Evolutionary conservation across 1,140 invertebrate species (phyloP).

Genomic region (Eubasilissa regina): DNA sequence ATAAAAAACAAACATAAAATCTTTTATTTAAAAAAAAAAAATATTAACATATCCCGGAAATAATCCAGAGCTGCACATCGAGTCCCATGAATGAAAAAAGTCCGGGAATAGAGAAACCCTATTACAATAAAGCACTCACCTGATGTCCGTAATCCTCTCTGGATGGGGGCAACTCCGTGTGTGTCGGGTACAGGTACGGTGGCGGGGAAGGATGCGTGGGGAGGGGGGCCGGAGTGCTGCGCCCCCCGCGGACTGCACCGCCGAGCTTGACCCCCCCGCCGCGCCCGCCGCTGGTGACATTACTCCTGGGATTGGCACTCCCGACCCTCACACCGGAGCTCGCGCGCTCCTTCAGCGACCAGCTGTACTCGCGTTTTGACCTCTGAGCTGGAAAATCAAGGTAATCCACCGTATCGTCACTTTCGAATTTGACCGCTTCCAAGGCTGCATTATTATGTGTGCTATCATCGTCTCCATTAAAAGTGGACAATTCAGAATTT

Average conservation of each 20-base stretch:
- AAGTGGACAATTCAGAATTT: no score
- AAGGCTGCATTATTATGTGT: background rate
- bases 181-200: conserved; percentile 61
- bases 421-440: background rate
- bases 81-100: no score
- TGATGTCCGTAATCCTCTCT: conserved; percentile 39
- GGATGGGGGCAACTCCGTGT: conserved; percentile 58
- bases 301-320: conserved; percentile 60
- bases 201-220: conserved; percentile 51
- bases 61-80: no score
- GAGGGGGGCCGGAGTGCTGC: conserved; percentile 62
- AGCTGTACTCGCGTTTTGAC: conserved; percentile 17
- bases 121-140: conserved; percentile 25
- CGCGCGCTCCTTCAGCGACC: conserved; percentile 33
- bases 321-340: conserved; percentile 48
- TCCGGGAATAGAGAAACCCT: no score
- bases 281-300: conserved; percentile 60
- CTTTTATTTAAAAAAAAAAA: no score
- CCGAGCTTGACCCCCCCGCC: conserved; percentile 38
- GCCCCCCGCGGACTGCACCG: conserved; percentile 58
- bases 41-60: no score
- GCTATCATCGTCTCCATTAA: no score
- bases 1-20: no score
- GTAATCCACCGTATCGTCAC: background rate
- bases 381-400: background rate